phyloP scores from a whole-genome alignment of 1,140 invertebrate species.

The Argopecten irradians region DNA sequence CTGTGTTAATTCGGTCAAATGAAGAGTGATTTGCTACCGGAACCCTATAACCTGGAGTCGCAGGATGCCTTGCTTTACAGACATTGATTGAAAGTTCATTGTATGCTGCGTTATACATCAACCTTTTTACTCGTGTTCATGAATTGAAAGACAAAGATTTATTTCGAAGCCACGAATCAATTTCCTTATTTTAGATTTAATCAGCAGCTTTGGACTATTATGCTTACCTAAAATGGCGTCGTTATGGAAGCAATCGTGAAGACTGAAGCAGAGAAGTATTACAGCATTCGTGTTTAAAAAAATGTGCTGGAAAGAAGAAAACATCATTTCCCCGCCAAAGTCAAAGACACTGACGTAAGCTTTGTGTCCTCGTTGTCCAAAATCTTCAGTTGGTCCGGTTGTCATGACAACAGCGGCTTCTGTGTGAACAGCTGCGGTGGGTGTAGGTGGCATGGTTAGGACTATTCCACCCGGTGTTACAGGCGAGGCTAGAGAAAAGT shows the following conservation, averaged over 20 bases:
- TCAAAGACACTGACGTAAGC: neutral
- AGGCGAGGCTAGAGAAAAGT: neutral
- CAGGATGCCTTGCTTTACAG: too few relatives aligned
- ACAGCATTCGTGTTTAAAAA: neutral
- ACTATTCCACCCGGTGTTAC: neutral
- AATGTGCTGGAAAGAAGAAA: neutral
- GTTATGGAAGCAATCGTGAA: neutral
- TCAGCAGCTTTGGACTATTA: too few relatives aligned
- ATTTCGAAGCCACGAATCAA: too few relatives aligned
- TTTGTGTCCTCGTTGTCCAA: neutral
- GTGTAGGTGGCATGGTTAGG: neutral
- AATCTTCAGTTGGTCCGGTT: neutral
- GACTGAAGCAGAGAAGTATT: neutral
- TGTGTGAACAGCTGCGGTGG: neutral
- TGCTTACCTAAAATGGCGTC: neutral
- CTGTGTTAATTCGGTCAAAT: too few relatives aligned
- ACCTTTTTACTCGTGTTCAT: too few relatives aligned
- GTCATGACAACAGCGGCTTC: neutral
- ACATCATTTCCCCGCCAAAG: slow-evolving; percentile 1
- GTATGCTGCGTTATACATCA: too few relatives aligned
- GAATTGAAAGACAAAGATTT: too few relatives aligned
- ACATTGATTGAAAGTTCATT: too few relatives aligned
- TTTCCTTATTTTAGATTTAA: too few relatives aligned
- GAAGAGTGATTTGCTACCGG: too few relatives aligned
- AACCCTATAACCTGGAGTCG: too few relatives aligned